phyloP scores from a whole-genome alignment of 2,888 invertebrate species.

The Agrochola circellaris region DNA sequence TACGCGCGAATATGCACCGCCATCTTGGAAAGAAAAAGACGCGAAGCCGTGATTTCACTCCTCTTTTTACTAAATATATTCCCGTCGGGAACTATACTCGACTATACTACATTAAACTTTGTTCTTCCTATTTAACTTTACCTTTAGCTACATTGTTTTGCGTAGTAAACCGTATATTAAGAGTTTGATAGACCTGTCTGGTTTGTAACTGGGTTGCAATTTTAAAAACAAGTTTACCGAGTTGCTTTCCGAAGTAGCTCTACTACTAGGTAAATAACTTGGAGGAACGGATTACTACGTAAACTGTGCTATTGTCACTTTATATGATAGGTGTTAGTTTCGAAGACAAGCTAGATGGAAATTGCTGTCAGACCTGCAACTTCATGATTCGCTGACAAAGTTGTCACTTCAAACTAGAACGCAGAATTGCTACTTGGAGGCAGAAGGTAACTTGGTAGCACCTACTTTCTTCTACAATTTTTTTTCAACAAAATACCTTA shows the following conservation, averaged over 20 bases:
- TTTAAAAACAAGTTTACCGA: slow-evolving; percentile 24
- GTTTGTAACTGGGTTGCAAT: slow-evolving; percentile 16
- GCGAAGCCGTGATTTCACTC: not conserved
- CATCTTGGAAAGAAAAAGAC: slow-evolving; percentile 46
- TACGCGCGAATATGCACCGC: slow-evolving; percentile 23
- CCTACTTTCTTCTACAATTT: not conserved
- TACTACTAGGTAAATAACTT: slow-evolving; percentile 7
- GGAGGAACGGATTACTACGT: not conserved
- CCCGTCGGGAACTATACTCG: slow-evolving; percentile 14
- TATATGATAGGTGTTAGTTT: not conserved
- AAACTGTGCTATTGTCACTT: not conserved
- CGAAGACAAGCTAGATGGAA: not conserved
- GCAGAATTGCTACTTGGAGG: not conserved
- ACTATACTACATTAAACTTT: slow-evolving; percentile 67
- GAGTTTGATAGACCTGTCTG: slow-evolving; percentile 47
- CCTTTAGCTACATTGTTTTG: slow-evolving; percentile 25
- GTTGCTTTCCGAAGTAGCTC: not conserved
- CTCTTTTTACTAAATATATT: slow-evolving; percentile 20
- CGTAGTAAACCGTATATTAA: slow-evolving; percentile 10
- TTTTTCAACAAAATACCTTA: not conserved
- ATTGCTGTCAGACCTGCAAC: not conserved
- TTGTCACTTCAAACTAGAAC: not conserved
- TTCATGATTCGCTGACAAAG: not conserved
- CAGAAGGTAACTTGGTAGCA: not conserved
- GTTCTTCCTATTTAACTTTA: slow-evolving; percentile 76